phyloP scores from a whole-genome alignment of 2,113 vertebrate species.

The Gulo gulo region DNA sequence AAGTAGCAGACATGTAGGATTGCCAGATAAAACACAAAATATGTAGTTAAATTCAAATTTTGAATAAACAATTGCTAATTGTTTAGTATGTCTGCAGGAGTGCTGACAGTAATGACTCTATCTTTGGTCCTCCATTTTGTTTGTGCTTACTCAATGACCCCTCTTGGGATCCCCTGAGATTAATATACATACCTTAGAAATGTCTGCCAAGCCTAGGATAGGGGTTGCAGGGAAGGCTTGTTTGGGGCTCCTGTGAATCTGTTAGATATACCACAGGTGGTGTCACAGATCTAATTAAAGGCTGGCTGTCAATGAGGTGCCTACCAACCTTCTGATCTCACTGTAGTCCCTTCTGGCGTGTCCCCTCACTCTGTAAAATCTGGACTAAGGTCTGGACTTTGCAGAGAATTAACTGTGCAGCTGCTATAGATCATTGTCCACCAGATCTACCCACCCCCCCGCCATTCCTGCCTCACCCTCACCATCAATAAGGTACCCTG shows the following conservation, averaged over 20 bases:
- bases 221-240: neutral
- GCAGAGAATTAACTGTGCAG: neutral
- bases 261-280: neutral
- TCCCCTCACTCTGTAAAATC: neutral
- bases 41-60: neutral
- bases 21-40: neutral
- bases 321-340: neutral
- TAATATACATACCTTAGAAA: neutral
- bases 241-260: neutral
- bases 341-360: neutral
- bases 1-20: neutral
- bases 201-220: neutral
- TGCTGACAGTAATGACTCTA: neutral
- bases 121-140: neutral
- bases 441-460: neutral
- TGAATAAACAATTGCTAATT: neutral
- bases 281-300: neutral
- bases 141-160: neutral
- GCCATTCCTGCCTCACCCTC: neutral
- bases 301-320: neutral
- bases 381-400: neutral
- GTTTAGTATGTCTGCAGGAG: neutral
- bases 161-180: neutral
- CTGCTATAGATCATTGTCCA: neutral
- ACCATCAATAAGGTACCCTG: neutral